phyloP scores from a whole-genome alignment of 2,888 invertebrate genomes.

The Nasonovia ribisnigri region DNA sequence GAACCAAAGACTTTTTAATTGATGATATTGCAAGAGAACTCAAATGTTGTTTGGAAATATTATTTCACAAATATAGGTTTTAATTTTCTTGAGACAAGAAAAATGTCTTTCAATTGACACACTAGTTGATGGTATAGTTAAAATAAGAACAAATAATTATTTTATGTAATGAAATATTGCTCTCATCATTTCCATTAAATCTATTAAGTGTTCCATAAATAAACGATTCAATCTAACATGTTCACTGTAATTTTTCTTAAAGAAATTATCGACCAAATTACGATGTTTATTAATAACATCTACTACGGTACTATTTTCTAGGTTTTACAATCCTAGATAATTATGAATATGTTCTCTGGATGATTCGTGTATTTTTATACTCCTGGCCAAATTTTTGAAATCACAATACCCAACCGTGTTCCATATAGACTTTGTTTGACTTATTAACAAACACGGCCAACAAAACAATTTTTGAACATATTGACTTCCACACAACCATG shows the following conservation, averaged over 20 bases:
- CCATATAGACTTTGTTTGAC: constrained; percentile 60
- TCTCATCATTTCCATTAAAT: not conserved
- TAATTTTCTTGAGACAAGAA: not conserved
- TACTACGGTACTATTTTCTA: constrained; percentile 27
- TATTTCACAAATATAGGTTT: not conserved
- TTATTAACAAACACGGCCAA: constrained; percentile 66
- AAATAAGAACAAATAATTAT: no score
- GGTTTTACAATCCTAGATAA: constrained; percentile 23
- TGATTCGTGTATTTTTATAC: constrained; percentile 12
- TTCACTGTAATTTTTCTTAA: constrained; percentile 65
- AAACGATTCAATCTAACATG: constrained; percentile 60
- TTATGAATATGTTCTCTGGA: constrained; percentile 65
- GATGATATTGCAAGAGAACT: no score
- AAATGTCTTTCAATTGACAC: not conserved
- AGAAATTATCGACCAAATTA: constrained; percentile 41
- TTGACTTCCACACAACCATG: constrained; percentile 48
- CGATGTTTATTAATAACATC: constrained; percentile 64
- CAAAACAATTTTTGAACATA: constrained; percentile 76
- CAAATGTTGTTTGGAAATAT: not conserved
- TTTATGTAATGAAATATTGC: no score
- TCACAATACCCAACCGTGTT: constrained; percentile 55
- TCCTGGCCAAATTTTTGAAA: not conserved
- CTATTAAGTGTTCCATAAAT: not conserved
- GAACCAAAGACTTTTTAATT: no score
- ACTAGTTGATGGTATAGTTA: not conserved